Base-by-base conservation (phyloP, 1,140 invertebrate genomes). In the Schlechtendalia chinensis region DNA sequence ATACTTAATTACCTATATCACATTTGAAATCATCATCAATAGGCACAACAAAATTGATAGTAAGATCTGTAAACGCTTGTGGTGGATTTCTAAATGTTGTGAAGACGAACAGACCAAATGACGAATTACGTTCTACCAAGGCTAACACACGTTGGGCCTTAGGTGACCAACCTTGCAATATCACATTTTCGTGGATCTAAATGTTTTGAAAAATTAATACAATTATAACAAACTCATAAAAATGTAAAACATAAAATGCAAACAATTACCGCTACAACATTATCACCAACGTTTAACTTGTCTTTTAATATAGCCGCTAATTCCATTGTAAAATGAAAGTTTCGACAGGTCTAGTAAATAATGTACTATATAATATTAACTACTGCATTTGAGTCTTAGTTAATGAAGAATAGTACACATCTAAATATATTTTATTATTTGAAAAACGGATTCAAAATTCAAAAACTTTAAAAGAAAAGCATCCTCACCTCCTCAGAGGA, bases 1-100 rank as follows among this genome's bases (percentile, higher is more conserved):
- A 14, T 8, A 56, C 19, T 22, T n/a, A 5, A n/a, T 84, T 86
- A 91, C 90, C 90, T 84, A 92, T 91, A 87, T 92, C 90, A 88
- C 90, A 93, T 84, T 90, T 90, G 86, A 94, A 93, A 83, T 89
- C 89, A 82, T 89, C 88, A 86, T 93, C 90, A 71, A 94, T 89
- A n/a, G 92, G 91, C 82, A 94, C 86, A 59, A 91, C 88, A 84
- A 89, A 89, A 86, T 93, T 92, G 84, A 93, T 88, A 12, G 89
- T 89, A 82, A 93, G 86, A 86, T 93, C 92, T 27, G 89, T 90
- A 81, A 91, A 90, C 32, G 89, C 88, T 85, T 88, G 88, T 16
- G 91, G 91, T 83, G 90, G 89, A 82, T 85, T 87, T 83, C 87
- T 87, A 16, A 88, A 87, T 39, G 88, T 87, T 58, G 88, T 86